These are phyloP conservation scores for Chymomyza procnemis DNA, from an alignment of 2,888 invertebrate species.

Conservation along the genomic window DNA sequence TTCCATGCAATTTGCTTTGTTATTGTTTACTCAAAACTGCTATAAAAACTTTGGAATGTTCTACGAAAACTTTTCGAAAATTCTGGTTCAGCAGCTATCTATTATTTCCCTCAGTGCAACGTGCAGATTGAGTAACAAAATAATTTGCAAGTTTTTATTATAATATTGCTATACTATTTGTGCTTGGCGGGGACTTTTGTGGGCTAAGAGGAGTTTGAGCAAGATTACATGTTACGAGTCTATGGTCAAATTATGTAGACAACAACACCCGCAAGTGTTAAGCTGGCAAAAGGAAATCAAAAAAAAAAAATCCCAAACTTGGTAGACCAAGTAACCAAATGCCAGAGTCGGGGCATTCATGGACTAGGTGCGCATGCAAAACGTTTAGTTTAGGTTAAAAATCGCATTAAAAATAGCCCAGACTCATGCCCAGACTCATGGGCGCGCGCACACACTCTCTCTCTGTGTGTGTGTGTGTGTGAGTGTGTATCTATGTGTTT, in stretches of 20 bases:
- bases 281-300: conserved; percentile 45
- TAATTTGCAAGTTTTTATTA: conserved; percentile 72
- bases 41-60: too few species aligned
- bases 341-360: conserved; percentile 28
- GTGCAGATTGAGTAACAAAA: conserved; percentile 66
- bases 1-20: too few species aligned
- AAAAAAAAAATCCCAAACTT: conserved; percentile 38
- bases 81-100: background rate
- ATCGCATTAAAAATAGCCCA: conserved; percentile 69
- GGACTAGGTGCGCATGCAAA: conserved; percentile 27
- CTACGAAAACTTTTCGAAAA: too few species aligned
- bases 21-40: background rate
- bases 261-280: conserved; percentile 75
- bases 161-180: conserved; percentile 31
- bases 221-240: conserved; percentile 57
- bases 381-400: conserved; percentile 50
- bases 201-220: background rate
- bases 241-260: conserved; percentile 58
- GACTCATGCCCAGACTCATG: conserved; percentile 48
- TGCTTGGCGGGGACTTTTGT: background rate
- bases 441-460: background rate
- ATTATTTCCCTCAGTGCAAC: background rate
- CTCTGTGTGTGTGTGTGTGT: conserved; percentile 1
- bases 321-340: conserved; percentile 29
- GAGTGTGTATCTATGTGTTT: conserved; percentile 46